These are phyloP conservation scores for Dipodomys ordii DNA, from an alignment of 2,113 vertebrate genomes.

Conservation along the genomic window DNA sequence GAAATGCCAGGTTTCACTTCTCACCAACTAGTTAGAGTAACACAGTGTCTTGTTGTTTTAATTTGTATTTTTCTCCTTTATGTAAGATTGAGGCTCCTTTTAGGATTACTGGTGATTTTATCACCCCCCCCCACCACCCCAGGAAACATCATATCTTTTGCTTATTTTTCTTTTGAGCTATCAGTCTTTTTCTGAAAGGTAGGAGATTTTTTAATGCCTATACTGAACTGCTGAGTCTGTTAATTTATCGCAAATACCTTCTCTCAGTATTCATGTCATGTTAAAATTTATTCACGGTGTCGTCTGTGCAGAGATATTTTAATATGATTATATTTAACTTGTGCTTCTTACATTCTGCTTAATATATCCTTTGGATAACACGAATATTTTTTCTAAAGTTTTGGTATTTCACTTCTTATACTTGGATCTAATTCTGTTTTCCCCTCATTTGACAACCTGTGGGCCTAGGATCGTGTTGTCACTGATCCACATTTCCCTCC, in stretches of 20 bases:
- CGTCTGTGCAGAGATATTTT: conserved; percentile 49
- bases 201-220: background rate
- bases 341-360: conserved; percentile 8
- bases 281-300: conserved; percentile 29
- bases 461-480: background rate
- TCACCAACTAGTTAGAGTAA: background rate
- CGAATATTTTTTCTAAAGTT: conserved; percentile 15
- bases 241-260: conserved; percentile 24
- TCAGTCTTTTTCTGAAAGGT: background rate
- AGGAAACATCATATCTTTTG: background rate
- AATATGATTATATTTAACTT: conserved; percentile 44
- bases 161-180: conserved; percentile 6
- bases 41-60: background rate
- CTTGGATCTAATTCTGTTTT: background rate
- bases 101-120: background rate
- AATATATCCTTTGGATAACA: background rate
- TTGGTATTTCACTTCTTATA: background rate
- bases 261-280: background rate
- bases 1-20: background rate
- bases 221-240: background rate
- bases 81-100: background rate
- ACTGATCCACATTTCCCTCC: background rate
- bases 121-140: background rate
- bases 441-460: background rate
- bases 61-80: background rate